A percentile compares a stretch with the other conserved stretches of the same genome.
Evolutionary conservation across 2,888 invertebrate genomes (phyloP).

Genomic region (Drosophila hamatofila): DNA sequence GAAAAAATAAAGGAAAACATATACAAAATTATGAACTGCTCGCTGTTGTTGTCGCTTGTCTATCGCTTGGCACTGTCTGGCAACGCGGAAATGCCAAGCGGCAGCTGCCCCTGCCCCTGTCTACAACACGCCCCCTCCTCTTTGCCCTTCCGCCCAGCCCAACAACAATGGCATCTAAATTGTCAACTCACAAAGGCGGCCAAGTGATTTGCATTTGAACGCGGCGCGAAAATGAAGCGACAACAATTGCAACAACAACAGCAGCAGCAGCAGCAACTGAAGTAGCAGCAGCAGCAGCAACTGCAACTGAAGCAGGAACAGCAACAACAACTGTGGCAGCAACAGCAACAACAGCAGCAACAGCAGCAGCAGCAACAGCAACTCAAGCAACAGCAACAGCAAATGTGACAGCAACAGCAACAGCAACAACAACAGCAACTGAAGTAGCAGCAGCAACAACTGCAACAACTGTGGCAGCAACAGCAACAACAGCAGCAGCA

Average conservation of each 20-base stretch:
- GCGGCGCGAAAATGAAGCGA: constrained; percentile 76
- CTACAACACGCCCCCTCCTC: neutral
- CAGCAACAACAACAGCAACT: constrained; percentile 1
- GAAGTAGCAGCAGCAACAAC: neutral
- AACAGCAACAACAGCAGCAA: constrained; percentile 37
- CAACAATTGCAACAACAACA: constrained; percentile 39
- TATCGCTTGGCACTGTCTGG: constrained; percentile 73
- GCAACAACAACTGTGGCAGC: constrained; percentile 4
- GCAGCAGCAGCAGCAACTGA: constrained; percentile 14
- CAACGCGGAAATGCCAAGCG: constrained; percentile 79
- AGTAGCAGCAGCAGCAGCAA: constrained; percentile 10
- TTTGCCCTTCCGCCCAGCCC: constrained; percentile 21
- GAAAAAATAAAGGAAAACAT: constrained; percentile 28
- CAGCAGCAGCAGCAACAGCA: constrained; percentile 9
- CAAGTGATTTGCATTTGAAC: constrained; percentile 81
- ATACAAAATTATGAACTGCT: constrained; percentile 58
- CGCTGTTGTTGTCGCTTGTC: constrained; percentile 51
- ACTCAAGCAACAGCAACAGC: constrained; percentile 9
- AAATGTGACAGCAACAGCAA: constrained; percentile 6
- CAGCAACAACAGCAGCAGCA: constrained; percentile 33
- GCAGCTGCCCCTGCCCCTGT: constrained; percentile 39
- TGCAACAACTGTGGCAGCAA: constrained; percentile 9
- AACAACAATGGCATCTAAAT: constrained; percentile 77
- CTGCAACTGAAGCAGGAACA: neutral
- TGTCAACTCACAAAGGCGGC: constrained; percentile 81